phyloP scores from a whole-genome alignment of 1,140 invertebrate species.

The Drosophila equinoxialis region DNA sequence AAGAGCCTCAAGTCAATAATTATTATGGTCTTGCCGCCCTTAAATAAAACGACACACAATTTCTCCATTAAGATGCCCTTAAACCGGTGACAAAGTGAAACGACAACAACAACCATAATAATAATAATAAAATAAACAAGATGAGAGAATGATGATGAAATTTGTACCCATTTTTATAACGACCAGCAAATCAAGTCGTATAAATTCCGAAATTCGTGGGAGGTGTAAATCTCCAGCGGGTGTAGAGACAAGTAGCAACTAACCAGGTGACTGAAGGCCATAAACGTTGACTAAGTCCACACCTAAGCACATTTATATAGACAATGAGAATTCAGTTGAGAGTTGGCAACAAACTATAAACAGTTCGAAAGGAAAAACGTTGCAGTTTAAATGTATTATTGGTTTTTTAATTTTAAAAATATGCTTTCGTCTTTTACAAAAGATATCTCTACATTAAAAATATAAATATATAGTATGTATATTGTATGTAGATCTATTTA shows the following conservation, averaged over 20 bases:
- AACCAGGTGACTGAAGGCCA: conserved; percentile 34
- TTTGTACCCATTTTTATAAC: conserved; percentile 11
- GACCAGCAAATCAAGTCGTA: background rate
- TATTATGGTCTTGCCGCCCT: conserved; percentile 7
- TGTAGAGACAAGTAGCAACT: conserved; percentile 24
- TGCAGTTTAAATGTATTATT: background rate
- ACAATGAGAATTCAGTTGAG: background rate
- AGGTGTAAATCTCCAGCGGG: background rate
- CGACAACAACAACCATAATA: background rate
- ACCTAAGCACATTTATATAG: background rate
- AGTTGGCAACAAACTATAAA: background rate
- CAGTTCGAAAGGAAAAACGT: too few species aligned
- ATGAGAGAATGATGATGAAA: conserved; percentile 7
- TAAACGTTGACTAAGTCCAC: conserved; percentile 34
- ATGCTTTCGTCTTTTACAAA: conserved; percentile 80
- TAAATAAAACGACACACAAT: conserved; percentile 10
- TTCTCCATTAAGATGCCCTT: conserved; percentile 13
- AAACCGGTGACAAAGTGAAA: background rate
- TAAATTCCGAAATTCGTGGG: background rate
- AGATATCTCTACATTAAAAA: conserved; percentile 81
- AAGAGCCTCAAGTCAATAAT: conserved; percentile 23
- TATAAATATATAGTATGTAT: conserved; percentile 65
- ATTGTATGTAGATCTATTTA: conserved; percentile 67
- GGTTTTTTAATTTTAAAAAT: conserved; percentile 73
- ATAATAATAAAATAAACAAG: conserved; percentile 1